Base-by-base conservation (phyloP, 1,140 invertebrate genomes). In the Oryctes rhinoceros region DNA sequence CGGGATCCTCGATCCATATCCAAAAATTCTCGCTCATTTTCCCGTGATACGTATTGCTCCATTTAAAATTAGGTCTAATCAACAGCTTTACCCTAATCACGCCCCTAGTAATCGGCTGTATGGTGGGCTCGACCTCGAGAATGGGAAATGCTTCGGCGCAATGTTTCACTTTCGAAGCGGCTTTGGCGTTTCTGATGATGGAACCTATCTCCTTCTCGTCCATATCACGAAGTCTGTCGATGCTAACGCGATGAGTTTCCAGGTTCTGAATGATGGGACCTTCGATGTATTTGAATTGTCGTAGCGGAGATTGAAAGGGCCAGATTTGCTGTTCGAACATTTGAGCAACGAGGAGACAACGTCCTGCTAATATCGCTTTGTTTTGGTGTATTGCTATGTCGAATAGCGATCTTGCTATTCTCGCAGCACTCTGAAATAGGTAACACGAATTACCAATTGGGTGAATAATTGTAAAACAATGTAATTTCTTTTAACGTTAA, bases 1-100 rank as follows among this genome's bases (percentile, higher is more conserved):
- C 94, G 0, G 97, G 94, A 89, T 99, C 97, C 89, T 99, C 98
- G 15, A 99, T 94, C 97, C 98, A 99, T 76, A 99, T 93, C 96
- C 97, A 99, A 88, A 99, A 99, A 2, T 94, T 91, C 89, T 99
- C 96, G 35, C 65, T 78, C 6, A 81, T 81, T n/a, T 80, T 95
- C 0, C 98, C 97, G 87, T 99, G 97, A 79, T 96, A 89, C 81
- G 91, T 92, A 85, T 97, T 96, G 86, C 96, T 96, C 97, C 97
- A 99, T 71, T 90, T 93, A 87, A 99, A 99, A 81, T 94, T 92
- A 0, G 98, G 93, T 78, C 87, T 92, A 10, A 99, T 93, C 65
- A 90, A 91, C 13, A 99, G 90, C 65, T 93, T 93, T 81, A 99
- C 95, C 84, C 96, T 91, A 4, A 99, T 89, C 24, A 99, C 95